Conservation (phyloP, 2,797 vertebrate genomes). For the Hydrolagus colliei region DNA sequence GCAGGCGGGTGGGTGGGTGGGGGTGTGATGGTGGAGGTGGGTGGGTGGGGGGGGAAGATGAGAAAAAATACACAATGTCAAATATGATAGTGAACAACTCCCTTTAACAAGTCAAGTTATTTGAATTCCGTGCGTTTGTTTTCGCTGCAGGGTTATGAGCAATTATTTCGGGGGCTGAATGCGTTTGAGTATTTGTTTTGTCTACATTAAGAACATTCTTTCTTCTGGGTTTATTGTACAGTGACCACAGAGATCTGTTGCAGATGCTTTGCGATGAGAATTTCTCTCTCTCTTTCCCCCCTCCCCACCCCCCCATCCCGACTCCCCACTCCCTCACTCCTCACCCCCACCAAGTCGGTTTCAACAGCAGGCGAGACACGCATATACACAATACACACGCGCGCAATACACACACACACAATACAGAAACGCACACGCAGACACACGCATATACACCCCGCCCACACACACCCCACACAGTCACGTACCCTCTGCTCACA, state of each 20-base stretch:
- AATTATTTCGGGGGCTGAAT: background rate
- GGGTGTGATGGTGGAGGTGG: no score
- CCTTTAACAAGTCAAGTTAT: background rate
- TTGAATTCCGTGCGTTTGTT: background rate
- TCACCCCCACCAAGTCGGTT: no score
- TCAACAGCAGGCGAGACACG: no score
- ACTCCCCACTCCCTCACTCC: no score
- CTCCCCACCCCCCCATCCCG: no score
- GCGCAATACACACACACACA: no score
- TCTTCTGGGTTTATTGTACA: slow-evolving; percentile 12
- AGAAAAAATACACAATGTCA: background rate
- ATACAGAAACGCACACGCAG: no score
- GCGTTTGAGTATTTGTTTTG: slow-evolving; percentile 25
- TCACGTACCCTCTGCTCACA: no score
- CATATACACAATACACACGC: no score
- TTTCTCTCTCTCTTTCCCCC: background rate
- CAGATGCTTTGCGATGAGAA: background rate
- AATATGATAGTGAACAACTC: background rate
- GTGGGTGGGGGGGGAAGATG: background rate
- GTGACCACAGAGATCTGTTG: slow-evolving; percentile 7
- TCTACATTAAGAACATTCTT: slow-evolving; percentile 6
- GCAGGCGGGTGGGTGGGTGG: no score
- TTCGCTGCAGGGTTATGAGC: background rate
- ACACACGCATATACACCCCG: no score
- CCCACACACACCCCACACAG: no score